Base-by-base conservation (phyloP, 1,140 invertebrate species). In the Drosophila neocordata region DNA sequence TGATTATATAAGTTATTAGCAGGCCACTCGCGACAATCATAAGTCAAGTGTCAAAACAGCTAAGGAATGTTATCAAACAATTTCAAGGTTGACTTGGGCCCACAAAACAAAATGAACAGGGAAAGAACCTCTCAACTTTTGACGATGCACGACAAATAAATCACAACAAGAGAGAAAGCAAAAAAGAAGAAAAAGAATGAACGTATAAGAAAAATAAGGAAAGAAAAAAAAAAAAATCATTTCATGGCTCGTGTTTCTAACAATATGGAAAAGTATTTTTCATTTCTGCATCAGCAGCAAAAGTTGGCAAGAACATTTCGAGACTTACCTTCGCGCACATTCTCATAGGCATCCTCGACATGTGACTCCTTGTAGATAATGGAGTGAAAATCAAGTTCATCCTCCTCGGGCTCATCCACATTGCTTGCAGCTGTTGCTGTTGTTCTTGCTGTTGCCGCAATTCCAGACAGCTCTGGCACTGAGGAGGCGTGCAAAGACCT, bases 281-380 rank as follows among this genome's bases (percentile, higher is more conserved):
- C 74, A 76, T 76, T 76, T 76, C 73, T 76, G 66, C 73, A 76
- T 69, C 73, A 66, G 66, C 66, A 83, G 18, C 35, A 52, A 27
- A 48, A 48, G 58, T 18, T 24, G 27, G 44, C 12, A 34, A 56
- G 20, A 66, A 66, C 56, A 60, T 64, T 55, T 77, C 73, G 63
- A 27, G 64, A 91, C 93, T 93, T 93, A 96, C 96, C 96, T 93
- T 95, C 94, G 91, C 96, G 93, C 64, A 93, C 91, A 87, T 96
- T 93, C 66, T 95, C 93, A 92, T 97, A 97, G 27, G 96, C 96
- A 93, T 99, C 96, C 79, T 95, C 94, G 67, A 99, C 96, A 92
- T 99, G 96, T 71, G 96, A 94, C 88, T 99, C 97, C 78, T 95
- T 95, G 93, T 99, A 99, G 91, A 99, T 99, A 67, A 99, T 95